Evolutionary conservation across 2,797 vertebrate species (phyloP).

Genomic region (Chelon auratus): DNA sequence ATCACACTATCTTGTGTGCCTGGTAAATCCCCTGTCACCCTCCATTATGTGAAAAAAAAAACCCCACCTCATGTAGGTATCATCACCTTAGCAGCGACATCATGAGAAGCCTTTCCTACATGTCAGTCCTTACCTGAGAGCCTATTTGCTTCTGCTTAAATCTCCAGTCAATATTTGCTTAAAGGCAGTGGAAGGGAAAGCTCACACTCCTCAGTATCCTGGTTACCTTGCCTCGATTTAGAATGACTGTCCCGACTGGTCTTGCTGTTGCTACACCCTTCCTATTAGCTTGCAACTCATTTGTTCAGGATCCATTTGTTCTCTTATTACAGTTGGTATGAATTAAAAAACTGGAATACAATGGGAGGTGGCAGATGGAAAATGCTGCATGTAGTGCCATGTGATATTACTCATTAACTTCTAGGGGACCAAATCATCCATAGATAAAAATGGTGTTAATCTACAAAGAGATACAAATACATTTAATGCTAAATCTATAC

Average conservation of each 20-base stretch:
- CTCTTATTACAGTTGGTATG: too few relatives aligned
- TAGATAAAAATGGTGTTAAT: too few relatives aligned
- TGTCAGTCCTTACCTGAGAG: slow-evolving; percentile 57
- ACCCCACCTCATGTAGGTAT: not conserved
- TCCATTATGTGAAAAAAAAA: slow-evolving; percentile 8
- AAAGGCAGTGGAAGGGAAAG: slow-evolving; percentile 66
- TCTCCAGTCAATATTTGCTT: slow-evolving; percentile 83
- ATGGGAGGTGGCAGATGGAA: not conserved
- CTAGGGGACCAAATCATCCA: not conserved
- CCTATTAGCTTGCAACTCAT: slow-evolving; percentile 5
- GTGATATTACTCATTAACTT: not conserved
- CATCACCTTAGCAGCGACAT: slow-evolving; percentile 13
- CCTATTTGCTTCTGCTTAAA: slow-evolving; percentile 68
- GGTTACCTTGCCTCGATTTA: slow-evolving; percentile 65
- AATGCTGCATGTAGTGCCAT: not conserved
- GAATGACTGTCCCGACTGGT: slow-evolving; percentile 71
- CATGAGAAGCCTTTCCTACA: slow-evolving; percentile 25
- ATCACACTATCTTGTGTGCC: not conserved
- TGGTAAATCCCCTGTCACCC: not conserved
- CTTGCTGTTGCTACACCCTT: slow-evolving; percentile 62
- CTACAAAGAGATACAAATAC: too few relatives aligned
- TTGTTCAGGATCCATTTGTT: slow-evolving; percentile 34
- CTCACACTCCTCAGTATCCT: slow-evolving; percentile 77
- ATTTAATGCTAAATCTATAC: too few relatives aligned
- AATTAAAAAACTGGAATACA: not conserved